These are phyloP conservation scores for Patiria miniata DNA, from an alignment of 35 echinoderm and acorn worm genomes.

Conservation along the genomic window DNA sequence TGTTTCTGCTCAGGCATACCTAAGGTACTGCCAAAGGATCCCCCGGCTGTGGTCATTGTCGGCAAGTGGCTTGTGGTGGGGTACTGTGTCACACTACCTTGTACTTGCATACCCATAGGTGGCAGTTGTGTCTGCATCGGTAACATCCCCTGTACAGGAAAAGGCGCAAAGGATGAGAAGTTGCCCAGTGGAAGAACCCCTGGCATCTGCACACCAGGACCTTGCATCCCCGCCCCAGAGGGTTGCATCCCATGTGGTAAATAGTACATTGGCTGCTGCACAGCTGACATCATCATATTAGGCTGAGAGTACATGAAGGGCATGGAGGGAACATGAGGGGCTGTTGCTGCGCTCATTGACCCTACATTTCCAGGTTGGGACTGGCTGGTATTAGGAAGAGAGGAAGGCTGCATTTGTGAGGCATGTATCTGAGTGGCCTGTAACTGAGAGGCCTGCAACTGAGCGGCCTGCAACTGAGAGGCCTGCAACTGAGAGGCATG, in stretches of 20 bases:
- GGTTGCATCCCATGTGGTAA: constrained; percentile 60
- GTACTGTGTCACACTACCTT: constrained; percentile 36
- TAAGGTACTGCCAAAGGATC: background rate
- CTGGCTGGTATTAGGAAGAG: constrained; percentile 33
- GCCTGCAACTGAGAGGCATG: constrained; percentile 6
- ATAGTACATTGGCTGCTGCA: constrained; percentile 69
- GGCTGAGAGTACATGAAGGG: constrained; percentile 64
- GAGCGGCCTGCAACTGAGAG: too few relatives aligned
- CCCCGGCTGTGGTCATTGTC: constrained; percentile 17
- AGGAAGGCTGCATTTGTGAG: constrained; percentile 17
- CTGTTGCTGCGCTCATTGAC: background rate
- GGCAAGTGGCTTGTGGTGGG: constrained; percentile 22
- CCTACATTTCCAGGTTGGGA: background rate
- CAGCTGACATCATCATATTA: constrained; percentile 64
- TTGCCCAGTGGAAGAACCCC: constrained; percentile 46
- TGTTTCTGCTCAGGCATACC: constrained; percentile 46
- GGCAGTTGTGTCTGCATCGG: constrained; percentile 34
- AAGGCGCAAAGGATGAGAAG: constrained; percentile 51
- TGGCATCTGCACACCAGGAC: constrained; percentile 39
- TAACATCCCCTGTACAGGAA: constrained; percentile 57
- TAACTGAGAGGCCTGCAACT: too few relatives aligned
- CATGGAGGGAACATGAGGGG: constrained; percentile 26
- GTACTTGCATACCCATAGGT: constrained; percentile 29
- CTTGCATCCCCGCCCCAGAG: constrained; percentile 20
- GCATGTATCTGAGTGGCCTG: constrained; percentile 25